Conservation (phyloP, 1,140 invertebrate genomes). For the Drosophila repletoides region DNA sequence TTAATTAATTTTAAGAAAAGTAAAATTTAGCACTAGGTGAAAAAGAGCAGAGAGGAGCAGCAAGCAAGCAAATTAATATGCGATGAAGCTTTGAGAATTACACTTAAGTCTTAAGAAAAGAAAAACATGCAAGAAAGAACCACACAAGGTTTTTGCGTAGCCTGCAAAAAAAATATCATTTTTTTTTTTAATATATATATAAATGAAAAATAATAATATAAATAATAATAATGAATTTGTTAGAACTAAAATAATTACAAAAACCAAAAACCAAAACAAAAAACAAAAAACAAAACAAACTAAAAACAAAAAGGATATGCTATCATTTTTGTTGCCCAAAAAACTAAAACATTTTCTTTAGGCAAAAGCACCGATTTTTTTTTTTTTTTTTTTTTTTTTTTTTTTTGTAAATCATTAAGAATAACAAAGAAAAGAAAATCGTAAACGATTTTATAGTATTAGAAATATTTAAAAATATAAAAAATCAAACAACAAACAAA, state of each 20-base stretch:
- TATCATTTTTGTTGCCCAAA: constrained; percentile 54
- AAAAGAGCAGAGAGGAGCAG: too few relatives aligned
- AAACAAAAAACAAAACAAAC: constrained; percentile 28
- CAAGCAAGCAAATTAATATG: constrained; percentile 43
- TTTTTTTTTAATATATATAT: constrained; percentile 69
- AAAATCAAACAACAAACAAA: constrained; percentile 63
- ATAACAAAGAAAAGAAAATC: constrained; percentile 48
- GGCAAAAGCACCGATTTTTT: constrained; percentile 13
- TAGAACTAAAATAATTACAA: constrained; percentile 53
- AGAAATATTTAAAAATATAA: constrained; percentile 46
- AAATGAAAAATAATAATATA: constrained; percentile 47
- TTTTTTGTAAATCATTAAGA: constrained; percentile 11
- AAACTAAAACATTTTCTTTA: constrained; percentile 16
- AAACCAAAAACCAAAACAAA: constrained; percentile 24
- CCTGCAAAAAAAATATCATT: constrained; percentile 68
- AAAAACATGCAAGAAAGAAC: too few relatives aligned
- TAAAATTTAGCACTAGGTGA: constrained; percentile 44
- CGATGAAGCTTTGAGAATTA: constrained; percentile 48
- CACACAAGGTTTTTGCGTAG: constrained; percentile 53
- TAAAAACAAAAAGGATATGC: constrained; percentile 38
- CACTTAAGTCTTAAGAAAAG: constrained; percentile 23
- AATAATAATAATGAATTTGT: constrained; percentile 70
- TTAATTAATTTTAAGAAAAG: constrained; percentile 42
- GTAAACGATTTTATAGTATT: constrained; percentile 71
- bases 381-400: constrained; percentile 3